Evolutionary conservation across 37 sponge, comb jelly and placozoan species (phyloP).

Genomic region (Eunapius fragilis): DNA sequence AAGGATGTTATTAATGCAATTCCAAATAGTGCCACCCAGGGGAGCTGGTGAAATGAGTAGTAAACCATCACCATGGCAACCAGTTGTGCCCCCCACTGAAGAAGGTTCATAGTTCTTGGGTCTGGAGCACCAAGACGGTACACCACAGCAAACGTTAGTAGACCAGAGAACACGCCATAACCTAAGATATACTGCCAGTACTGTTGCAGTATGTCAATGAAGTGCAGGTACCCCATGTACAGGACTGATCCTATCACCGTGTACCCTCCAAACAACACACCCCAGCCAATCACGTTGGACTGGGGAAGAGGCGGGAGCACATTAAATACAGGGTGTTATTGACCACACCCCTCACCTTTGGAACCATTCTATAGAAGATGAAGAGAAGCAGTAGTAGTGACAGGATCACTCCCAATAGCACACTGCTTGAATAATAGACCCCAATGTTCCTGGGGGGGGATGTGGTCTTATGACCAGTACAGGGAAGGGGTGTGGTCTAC

Average conservation of each 20-base stretch:
- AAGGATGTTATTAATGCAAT: background rate
- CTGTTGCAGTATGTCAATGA: background rate
- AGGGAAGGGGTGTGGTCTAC: background rate
- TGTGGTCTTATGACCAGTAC: background rate
- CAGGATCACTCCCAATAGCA: conserved; percentile 62
- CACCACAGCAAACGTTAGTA: conserved; percentile 69
- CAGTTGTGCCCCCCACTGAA: conserved; percentile 70
- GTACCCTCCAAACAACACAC: conserved; percentile 55
- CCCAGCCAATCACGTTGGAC: conserved; percentile 42
- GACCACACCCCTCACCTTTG: conserved; percentile 29
- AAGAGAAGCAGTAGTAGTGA: conserved; percentile 72
- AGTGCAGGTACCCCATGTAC: conserved; percentile 29
- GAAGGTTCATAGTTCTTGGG: conserved; percentile 48
- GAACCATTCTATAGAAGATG: conserved; percentile 64
- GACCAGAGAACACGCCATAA: conserved; percentile 46
- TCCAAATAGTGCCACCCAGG: conserved; percentile 6
- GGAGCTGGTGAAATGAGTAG: conserved; percentile 7
- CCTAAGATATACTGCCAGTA: conserved; percentile 46
- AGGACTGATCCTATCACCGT: conserved; percentile 20
- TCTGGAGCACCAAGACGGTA: conserved; percentile 51
- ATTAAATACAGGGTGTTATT: too few species aligned
- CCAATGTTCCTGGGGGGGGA: conserved; percentile 41
- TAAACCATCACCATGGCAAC: conserved; percentile 35
- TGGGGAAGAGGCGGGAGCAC: conserved; percentile 2
- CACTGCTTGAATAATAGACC: conserved; percentile 57